Evolutionary conservation across 2,888 invertebrate genomes (phyloP).

Genomic region (Cerastoderma edule): DNA sequence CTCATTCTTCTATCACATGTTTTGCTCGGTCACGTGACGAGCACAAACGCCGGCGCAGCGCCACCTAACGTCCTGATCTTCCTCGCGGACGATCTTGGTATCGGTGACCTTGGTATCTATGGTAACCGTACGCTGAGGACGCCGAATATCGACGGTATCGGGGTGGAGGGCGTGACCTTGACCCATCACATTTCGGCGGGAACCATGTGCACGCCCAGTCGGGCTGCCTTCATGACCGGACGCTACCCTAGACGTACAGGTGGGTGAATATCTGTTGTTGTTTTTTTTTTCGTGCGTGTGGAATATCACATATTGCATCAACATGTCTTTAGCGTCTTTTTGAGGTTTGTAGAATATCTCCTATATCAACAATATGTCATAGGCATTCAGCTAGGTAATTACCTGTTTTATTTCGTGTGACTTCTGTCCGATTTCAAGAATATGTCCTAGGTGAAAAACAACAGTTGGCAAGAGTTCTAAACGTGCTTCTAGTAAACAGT

Average conservation of each 20-base stretch:
- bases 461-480: too few relatives aligned
- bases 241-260: constrained; percentile 65
- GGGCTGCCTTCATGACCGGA: constrained; percentile 85
- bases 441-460: too few relatives aligned
- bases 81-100: constrained; percentile 85
- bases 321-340: too few relatives aligned
- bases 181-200: constrained; percentile 85
- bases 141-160: constrained; percentile 83
- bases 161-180: constrained; percentile 83
- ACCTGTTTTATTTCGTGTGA: too few relatives aligned
- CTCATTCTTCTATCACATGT: too few relatives aligned
- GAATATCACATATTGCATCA: too few relatives aligned
- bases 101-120: constrained; percentile 83
- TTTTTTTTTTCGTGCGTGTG: too few relatives aligned
- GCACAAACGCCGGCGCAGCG: background rate
- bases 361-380: too few relatives aligned
- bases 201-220: constrained; percentile 85
- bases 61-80: constrained; percentile 84
- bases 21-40: background rate
- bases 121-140: constrained; percentile 84
- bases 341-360: too few relatives aligned
- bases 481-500: too few relatives aligned
- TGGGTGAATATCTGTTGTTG: constrained; percentile 22
- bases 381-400: too few relatives aligned
- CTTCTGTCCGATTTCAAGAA: too few relatives aligned